These are phyloP conservation scores for Limulus polyphemus DNA, from an alignment of 2,888 invertebrate species.

Conservation along the genomic window DNA sequence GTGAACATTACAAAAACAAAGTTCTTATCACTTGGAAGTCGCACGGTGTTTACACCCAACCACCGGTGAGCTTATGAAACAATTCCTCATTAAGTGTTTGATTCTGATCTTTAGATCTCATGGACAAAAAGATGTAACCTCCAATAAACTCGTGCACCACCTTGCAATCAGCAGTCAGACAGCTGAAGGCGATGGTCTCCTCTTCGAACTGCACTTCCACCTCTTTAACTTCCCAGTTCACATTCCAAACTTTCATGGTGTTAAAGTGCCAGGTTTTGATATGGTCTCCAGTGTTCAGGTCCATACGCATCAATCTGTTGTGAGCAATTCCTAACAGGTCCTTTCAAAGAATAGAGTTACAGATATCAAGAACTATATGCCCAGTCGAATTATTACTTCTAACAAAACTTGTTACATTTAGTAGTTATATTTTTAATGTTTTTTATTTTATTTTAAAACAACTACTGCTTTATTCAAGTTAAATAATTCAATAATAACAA, in stretches of 20 bases:
- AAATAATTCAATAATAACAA: too few species aligned
- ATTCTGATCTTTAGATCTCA: constrained; percentile 95
- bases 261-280: constrained; percentile 96
- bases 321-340: constrained; percentile 87
- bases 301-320: constrained; percentile 92
- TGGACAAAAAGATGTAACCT: constrained; percentile 97
- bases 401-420: too few species aligned
- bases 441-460: too few species aligned
- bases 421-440: too few species aligned
- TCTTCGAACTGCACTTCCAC: constrained; percentile 97
- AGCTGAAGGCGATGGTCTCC: constrained; percentile 76
- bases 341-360: constrained; percentile 26
- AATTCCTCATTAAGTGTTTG: constrained; percentile 91
- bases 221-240: constrained; percentile 98
- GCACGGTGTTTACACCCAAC: constrained; percentile 41
- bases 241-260: constrained; percentile 98
- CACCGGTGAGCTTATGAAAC: constrained; percentile 97
- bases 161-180: constrained; percentile 93
- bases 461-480: too few species aligned
- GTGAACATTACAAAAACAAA: too few species aligned
- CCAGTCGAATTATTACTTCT: too few species aligned
- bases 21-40: too few species aligned
- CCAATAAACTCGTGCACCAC: constrained; percentile 98
- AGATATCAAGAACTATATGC: too few species aligned
- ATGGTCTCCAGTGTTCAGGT: constrained; percentile 79